Evolutionary conservation across 2,113 vertebrate species (phyloP).

Genomic region (Cynoglossus semilaevis): DNA sequence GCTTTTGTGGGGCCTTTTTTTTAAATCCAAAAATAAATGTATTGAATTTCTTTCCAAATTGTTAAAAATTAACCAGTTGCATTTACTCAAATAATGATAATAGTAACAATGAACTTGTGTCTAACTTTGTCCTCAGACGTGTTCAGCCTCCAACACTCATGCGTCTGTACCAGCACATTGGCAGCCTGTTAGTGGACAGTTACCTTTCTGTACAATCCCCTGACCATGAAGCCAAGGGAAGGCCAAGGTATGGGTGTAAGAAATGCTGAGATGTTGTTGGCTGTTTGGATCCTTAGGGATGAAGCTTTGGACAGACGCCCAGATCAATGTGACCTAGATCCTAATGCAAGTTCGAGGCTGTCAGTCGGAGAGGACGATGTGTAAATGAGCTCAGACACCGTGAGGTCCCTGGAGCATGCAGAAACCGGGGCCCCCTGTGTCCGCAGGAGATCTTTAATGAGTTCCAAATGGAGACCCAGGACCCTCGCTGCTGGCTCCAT

Average conservation of each 20-base stretch:
- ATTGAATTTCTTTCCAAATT: too few species aligned
- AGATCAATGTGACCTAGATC: background rate
- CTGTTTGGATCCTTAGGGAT: background rate
- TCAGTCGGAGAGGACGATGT: background rate
- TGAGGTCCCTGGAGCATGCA: background rate
- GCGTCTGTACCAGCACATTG: too few species aligned
- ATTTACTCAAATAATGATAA: too few species aligned
- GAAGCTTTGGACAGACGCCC: background rate
- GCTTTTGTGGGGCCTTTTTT: too few species aligned
- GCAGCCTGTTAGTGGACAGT: background rate
- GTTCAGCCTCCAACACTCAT: too few species aligned
- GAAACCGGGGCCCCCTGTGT: background rate
- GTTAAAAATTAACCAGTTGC: too few species aligned
- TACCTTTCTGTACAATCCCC: too few species aligned
- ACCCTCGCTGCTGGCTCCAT: background rate
- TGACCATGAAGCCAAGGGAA: background rate
- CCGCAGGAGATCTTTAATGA: background rate
- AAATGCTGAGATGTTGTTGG: background rate
- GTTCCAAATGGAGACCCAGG: background rate
- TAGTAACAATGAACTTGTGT: too few species aligned
- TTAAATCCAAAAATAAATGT: too few species aligned
- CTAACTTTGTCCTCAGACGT: too few species aligned
- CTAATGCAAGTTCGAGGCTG: background rate
- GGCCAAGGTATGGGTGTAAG: background rate
- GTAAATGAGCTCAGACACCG: background rate